Base-by-base conservation (phyloP, 2,888 invertebrate species). In the Pilophorus perplexus region DNA sequence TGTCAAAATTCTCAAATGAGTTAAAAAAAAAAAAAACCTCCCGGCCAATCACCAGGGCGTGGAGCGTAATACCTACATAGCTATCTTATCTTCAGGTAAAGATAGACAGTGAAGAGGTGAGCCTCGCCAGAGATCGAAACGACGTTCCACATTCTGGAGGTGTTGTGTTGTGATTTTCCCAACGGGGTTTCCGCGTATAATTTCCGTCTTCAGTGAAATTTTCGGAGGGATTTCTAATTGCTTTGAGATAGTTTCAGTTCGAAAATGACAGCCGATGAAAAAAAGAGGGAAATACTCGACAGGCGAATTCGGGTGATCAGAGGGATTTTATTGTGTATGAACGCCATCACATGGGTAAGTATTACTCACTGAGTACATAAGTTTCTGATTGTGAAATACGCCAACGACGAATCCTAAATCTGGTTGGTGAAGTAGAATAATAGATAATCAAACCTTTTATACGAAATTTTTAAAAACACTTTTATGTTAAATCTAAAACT, bases 301-400 rank as follows among this genome's bases (percentile, higher is more conserved):
- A 86, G 85, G 71, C 86, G 87, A 75, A 90, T 90, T 74, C 86
- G 85, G 71, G 85, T 87, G 75, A 83, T 91, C 71, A 91, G 90
- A 78, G 91, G 89, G 78, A 86, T 87, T 50, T 79, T 92, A 70
- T 86, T 91, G 74, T 90, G 88, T 75, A 85, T 89, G 77, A 91
- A 90, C 76, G 84, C 89, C 59, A 81, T 91, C 59, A 78, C 87
- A 74, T 71, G 70, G 71, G 90, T 89, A 76, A 83, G 88, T 84
- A 69, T 6, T 3, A 44, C 18, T 37, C 37, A n/a, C n/a, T n/a
- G n/a, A n/a, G n/a, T n/a, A n/a, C n/a, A n/a, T n/a, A n/a, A n/a
- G n/a, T n/a, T n/a, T n/a, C n/a, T n/a, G n/a, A n/a, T n/a, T n/a
- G n/a, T n/a, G n/a, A n/a, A n/a, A n/a, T n/a, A n/a, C n/a, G n/a